Evolutionary conservation across 2,888 invertebrate genomes (phyloP).

Genomic region (Elgonia sp.): DNA sequence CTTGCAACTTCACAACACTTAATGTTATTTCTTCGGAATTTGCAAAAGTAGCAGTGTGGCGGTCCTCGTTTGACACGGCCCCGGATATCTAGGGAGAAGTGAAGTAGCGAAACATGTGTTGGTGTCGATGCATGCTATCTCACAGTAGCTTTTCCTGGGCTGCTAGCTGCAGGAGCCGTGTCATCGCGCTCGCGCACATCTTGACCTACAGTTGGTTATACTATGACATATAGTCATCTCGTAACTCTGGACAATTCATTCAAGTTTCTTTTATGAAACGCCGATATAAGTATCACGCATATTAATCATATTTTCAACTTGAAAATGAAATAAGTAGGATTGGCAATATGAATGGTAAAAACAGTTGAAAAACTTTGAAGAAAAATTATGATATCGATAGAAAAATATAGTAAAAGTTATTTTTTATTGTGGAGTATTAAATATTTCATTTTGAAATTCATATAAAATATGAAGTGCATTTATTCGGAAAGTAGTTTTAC

Average conservation of each 20-base stretch:
- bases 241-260: constrained; percentile 66
- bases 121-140: constrained; percentile 60
- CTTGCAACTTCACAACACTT: background rate
- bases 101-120: constrained; percentile 7
- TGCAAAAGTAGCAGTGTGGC: constrained; percentile 51
- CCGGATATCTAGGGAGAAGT: constrained; percentile 80
- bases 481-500: too few species aligned
- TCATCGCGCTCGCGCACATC: constrained; percentile 79
- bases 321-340: too few species aligned
- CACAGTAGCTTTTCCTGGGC: constrained; percentile 77
- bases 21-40: constrained; percentile 49
- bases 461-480: too few species aligned
- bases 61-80: constrained; percentile 65
- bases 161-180: constrained; percentile 78
- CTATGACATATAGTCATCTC: constrained; percentile 46
- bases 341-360: too few species aligned
- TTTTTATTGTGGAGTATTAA: too few species aligned
- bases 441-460: too few species aligned
- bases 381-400: too few species aligned
- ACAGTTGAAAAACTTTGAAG: too few species aligned
- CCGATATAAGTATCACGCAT: background rate
- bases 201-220: constrained; percentile 68
- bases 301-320: too few species aligned
- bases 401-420: too few species aligned
- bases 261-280: constrained; percentile 42